These are phyloP conservation scores for Gymnarchus niloticus DNA, from an alignment of 2,113 vertebrate species.

Conservation along the genomic window DNA sequence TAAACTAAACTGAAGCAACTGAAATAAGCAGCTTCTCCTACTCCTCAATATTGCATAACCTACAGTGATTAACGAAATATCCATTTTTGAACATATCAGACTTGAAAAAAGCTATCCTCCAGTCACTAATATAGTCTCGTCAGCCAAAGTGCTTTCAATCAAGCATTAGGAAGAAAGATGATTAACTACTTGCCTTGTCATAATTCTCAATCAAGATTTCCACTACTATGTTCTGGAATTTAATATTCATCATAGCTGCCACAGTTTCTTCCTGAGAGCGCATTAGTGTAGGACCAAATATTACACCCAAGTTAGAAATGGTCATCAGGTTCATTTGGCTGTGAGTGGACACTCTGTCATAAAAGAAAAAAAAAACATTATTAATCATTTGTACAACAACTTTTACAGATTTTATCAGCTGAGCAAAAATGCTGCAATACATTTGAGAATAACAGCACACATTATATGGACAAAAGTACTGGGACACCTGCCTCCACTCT, in stretches of 20 bases:
- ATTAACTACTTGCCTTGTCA: constrained; percentile 69
- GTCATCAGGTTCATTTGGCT: constrained; percentile 95
- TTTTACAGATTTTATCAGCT: too few species aligned
- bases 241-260: constrained; percentile 99
- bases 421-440: too few species aligned
- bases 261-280: constrained; percentile 95
- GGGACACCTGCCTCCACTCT: too few species aligned
- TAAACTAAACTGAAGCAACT: too few species aligned
- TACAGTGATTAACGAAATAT: background rate
- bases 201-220: constrained; percentile 97
- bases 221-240: constrained; percentile 97
- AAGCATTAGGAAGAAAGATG: background rate
- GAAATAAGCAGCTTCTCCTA: too few species aligned
- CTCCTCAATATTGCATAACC: too few species aligned
- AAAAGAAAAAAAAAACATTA: background rate
- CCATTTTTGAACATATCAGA: background rate
- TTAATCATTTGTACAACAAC: background rate
- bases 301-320: constrained; percentile 92
- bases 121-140: background rate
- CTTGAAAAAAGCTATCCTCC: background rate
- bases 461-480: too few species aligned
- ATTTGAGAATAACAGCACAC: too few species aligned
- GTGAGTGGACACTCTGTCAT: constrained; percentile 83
- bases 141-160: background rate
- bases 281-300: constrained; percentile 95